Percentiles rank a stretch among this genome's conserved stretches.
Conservation (phyloP, 2,797 vertebrate genomes). For the Ataeniobius toweri region DNA sequence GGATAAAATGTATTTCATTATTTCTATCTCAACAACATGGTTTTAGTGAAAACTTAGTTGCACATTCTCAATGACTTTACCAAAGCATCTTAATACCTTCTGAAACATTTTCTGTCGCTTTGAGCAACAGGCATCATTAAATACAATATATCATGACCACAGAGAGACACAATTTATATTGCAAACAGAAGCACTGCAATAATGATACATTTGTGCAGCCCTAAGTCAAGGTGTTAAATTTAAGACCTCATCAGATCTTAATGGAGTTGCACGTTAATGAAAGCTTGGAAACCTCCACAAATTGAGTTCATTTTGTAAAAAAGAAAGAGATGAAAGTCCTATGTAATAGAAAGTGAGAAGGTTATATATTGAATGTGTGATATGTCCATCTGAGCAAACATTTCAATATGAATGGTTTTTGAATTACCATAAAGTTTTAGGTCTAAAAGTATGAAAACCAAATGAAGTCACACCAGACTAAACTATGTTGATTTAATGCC, state of each 20-base stretch:
- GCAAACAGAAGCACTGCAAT: not conserved
- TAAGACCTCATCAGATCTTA: not conserved
- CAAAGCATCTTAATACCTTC: not conserved
- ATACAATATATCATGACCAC: not conserved
- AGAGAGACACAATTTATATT: not conserved
- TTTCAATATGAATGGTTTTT: not conserved
- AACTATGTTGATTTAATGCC: not conserved
- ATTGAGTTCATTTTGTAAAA: not conserved
- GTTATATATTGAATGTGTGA: not conserved
- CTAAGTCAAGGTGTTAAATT: not conserved
- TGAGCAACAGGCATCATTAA: not conserved
- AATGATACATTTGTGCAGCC: not conserved
- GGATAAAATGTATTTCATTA: not conserved
- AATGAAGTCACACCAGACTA: not conserved
- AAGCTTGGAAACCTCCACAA: not conserved
- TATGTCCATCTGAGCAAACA: not conserved
- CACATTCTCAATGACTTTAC: not conserved
- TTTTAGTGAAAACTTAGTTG: not conserved
- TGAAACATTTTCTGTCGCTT: no score
- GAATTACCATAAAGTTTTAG: not conserved
- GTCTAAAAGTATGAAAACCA: not conserved
- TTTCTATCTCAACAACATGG: not conserved
- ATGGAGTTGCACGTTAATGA: not conserved
- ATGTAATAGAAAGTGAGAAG: not conserved
- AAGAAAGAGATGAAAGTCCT: not conserved